Conservation (phyloP, 2,888 invertebrate genomes). For the Drosophila mimica region DNA sequence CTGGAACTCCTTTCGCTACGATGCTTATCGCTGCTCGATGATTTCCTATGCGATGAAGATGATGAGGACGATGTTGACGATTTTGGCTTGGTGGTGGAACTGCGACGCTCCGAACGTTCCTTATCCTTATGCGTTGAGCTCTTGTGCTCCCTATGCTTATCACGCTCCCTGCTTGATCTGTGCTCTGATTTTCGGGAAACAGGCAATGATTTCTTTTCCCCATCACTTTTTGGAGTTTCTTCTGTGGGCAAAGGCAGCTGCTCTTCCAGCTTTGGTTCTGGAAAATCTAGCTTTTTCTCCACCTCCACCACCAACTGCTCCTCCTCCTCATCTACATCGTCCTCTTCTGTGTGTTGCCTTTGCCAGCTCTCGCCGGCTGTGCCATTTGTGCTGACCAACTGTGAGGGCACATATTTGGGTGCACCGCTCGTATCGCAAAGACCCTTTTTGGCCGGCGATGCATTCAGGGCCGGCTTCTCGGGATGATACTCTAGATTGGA, state of each 20-base stretch:
- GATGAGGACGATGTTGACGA: constrained; percentile 51
- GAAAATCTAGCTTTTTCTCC: constrained; percentile 15
- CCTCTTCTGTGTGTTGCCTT: constrained; percentile 13
- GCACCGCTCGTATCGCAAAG: constrained; percentile 41
- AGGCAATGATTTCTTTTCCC: constrained; percentile 21
- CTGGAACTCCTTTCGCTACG: constrained; percentile 46
- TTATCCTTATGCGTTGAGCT: constrained; percentile 44
- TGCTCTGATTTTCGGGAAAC: constrained; percentile 37
- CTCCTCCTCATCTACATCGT: constrained; percentile 21
- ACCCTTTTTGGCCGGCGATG: constrained; percentile 69
- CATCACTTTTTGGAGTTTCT: constrained; percentile 34
- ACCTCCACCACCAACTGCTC: constrained; percentile 21
- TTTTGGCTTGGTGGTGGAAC: constrained; percentile 63
- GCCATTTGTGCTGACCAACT: constrained; percentile 33
- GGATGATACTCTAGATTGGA: constrained; percentile 84
- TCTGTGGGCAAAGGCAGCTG: constrained; percentile 10
- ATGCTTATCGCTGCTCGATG: constrained; percentile 61
- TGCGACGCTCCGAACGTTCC: constrained; percentile 45
- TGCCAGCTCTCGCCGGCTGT: constrained; percentile 26
- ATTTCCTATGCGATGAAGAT: constrained; percentile 55
- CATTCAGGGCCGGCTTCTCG: constrained; percentile 83
- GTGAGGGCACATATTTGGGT: constrained; percentile 83
- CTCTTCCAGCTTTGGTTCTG: constrained; percentile 2
- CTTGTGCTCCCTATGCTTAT: constrained; percentile 21
- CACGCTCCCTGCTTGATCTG: constrained; percentile 47